Evolutionary conservation across 2,888 invertebrate species (phyloP).

Genomic region (Standfussiana lucernea): DNA sequence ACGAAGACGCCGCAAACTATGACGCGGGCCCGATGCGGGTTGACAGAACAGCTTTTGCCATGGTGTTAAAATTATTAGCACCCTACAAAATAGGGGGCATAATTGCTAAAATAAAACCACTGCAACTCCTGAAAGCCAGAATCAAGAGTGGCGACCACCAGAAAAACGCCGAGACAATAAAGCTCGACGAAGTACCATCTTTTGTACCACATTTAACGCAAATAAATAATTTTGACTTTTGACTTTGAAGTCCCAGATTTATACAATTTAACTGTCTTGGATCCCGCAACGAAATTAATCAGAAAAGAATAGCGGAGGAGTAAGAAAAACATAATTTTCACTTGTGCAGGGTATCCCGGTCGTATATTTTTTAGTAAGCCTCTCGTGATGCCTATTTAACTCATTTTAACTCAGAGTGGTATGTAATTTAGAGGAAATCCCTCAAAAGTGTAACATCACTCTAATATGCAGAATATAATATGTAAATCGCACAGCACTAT

Average conservation of each 20-base stretch:
- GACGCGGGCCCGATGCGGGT: too few species aligned
- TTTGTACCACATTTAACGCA: too few species aligned
- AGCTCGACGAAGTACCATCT: too few species aligned
- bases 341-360: background rate
- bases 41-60: background rate
- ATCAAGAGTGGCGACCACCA: background rate
- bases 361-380: background rate
- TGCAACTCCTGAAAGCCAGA: background rate
- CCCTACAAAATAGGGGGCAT: background rate
- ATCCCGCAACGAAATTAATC: background rate
- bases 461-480: constrained; percentile 45
- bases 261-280: background rate
- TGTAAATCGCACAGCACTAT: constrained; percentile 23
- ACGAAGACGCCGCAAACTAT: background rate
- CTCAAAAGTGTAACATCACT: constrained; percentile 11
- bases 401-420: background rate
- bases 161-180: background rate
- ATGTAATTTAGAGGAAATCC: background rate
- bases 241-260: too few species aligned
- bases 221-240: too few species aligned
- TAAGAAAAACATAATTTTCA: background rate
- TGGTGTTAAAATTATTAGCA: background rate
- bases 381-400: background rate
- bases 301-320: background rate
- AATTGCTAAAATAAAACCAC: background rate